Conservation (phyloP, 2,797 vertebrate genomes). For the Diplodus puntazzo region DNA sequence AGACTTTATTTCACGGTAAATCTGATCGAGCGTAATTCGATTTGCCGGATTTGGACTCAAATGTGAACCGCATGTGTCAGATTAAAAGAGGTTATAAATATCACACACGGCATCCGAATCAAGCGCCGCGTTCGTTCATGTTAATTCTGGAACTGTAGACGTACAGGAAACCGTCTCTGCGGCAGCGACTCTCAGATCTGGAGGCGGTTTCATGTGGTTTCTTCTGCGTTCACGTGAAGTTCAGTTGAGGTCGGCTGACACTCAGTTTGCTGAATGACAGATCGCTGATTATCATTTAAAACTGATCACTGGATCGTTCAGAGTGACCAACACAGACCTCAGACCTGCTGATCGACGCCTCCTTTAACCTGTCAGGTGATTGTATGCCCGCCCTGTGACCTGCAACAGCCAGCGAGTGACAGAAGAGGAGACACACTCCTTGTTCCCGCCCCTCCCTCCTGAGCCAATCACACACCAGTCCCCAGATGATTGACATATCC, state of each 20-base stretch:
- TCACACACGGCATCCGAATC: conserved; percentile 19
- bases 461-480: too few species aligned
- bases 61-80: conserved; percentile 39
- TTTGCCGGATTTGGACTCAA: conserved; percentile 28
- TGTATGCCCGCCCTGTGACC: too few species aligned
- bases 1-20: conserved; percentile 6
- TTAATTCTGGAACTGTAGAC: background rate
- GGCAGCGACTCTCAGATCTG: background rate
- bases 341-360: too few species aligned
- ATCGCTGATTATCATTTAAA: too few species aligned
- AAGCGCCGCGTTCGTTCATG: background rate
- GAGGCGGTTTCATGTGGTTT: background rate
- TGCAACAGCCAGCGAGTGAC: too few species aligned
- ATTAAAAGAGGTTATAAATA: conserved; percentile 40
- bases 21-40: conserved; percentile 22
- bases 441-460: too few species aligned
- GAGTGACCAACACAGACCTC: too few species aligned
- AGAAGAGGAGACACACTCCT: too few species aligned
- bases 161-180: background rate
- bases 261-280: too few species aligned
- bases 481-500: too few species aligned
- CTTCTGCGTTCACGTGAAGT: background rate
- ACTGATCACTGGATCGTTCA: too few species aligned
- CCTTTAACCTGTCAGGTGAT: too few species aligned
- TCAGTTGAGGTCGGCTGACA: background rate